These are phyloP conservation scores for Bujurquina vittata DNA, from an alignment of 2,113 vertebrate genomes.

Conservation along the genomic window DNA sequence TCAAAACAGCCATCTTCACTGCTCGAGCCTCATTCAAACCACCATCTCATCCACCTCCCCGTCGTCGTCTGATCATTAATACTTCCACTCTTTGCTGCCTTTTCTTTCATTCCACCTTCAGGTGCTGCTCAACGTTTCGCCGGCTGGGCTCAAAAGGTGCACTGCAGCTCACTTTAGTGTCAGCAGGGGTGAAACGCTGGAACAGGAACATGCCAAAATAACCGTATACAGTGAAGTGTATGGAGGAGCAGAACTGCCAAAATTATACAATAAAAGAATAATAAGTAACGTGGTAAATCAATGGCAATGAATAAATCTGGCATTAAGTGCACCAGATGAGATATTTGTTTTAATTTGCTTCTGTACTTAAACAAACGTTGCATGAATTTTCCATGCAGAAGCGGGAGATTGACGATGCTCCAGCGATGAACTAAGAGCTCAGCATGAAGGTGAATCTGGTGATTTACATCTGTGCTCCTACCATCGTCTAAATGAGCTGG, in stretches of 20 bases:
- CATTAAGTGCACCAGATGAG: not conserved
- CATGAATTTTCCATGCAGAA: too few species aligned
- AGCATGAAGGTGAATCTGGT: not conserved
- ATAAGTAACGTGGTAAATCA: not conserved
- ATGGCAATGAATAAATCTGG: not conserved
- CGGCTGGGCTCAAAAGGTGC: slow-evolving; percentile 18
- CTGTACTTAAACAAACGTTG: not conserved
- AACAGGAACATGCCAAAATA: not conserved
- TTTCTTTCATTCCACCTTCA: slow-evolving; percentile 10
- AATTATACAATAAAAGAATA: not conserved
- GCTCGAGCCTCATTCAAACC: not conserved
- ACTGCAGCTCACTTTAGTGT: slow-evolving; percentile 31
- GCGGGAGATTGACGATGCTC: too few species aligned
- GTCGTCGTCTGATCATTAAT: slow-evolving; percentile 9
- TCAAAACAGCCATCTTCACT: not conserved
- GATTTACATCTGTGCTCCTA: not conserved
- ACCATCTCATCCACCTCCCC: not conserved
- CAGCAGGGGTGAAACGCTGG: not conserved
- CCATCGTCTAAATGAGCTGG: not conserved
- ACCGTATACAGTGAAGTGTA: not conserved
- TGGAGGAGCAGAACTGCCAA: not conserved
- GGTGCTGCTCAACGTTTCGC: slow-evolving; percentile 6
- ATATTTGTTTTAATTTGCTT: not conserved
- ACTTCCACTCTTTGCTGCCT: not conserved
- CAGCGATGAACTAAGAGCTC: not conserved